A percentile compares a stretch with the other conserved stretches of the same genome.
Evolutionary conservation across 2,797 vertebrate species (phyloP).

Genomic region (Myotis pilosus): DNA sequence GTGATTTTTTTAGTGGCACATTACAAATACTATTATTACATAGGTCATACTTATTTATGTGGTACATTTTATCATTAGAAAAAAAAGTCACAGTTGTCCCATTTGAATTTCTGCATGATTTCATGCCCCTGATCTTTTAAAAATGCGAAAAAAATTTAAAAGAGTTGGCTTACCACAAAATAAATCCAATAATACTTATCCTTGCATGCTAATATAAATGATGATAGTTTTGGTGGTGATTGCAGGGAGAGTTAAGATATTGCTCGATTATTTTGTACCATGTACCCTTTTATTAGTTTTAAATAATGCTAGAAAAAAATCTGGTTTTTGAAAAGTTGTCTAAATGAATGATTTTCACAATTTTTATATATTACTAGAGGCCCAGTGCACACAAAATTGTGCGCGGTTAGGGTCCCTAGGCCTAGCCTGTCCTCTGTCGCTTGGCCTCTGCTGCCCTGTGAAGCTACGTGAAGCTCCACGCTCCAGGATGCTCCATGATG

Average conservation of each 20-base stretch:
- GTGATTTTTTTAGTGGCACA: background rate
- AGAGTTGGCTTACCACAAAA: background rate
- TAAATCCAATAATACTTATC: background rate
- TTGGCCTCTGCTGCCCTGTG: too few species aligned
- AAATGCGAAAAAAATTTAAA: background rate
- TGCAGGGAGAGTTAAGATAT: background rate
- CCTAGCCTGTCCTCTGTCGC: too few species aligned
- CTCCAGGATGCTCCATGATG: too few species aligned
- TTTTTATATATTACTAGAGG: background rate
- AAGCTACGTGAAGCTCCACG: too few species aligned
- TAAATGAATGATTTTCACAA: background rate
- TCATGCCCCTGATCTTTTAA: slow-evolving; percentile 1
- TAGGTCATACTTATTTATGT: background rate
- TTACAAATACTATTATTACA: background rate
- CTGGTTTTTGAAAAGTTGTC: background rate
- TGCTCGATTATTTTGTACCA: background rate
- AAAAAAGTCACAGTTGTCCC: background rate
- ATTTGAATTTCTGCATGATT: background rate
- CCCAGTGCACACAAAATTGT: too few species aligned
- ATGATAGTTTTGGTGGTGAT: background rate
- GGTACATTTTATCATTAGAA: slow-evolving; percentile 11
- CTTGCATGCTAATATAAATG: background rate
- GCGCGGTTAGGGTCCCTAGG: too few species aligned
- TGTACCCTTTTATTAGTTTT: background rate
- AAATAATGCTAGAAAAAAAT: background rate